These are phyloP conservation scores for Thamnophis sirtalis DNA, from an alignment of 2,113 vertebrate species.

Conservation along the genomic window DNA sequence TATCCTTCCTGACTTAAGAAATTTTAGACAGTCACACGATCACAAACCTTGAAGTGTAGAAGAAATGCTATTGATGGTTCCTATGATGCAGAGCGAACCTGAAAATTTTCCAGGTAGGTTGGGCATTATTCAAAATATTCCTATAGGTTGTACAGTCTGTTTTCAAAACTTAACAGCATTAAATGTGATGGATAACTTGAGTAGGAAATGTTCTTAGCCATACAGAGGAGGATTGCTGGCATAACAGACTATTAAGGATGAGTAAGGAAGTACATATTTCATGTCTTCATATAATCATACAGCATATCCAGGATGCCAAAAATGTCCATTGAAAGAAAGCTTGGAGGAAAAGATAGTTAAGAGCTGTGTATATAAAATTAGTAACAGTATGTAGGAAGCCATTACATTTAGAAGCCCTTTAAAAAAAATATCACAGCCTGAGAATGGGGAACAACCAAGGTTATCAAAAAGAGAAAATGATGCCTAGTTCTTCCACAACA, in stretches of 20 bases:
- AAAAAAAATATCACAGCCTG: background rate
- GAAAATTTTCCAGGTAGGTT: slow-evolving; percentile 25
- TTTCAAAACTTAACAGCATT: slow-evolving; percentile 61
- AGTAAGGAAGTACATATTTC: slow-evolving; percentile 1
- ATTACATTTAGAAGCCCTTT: background rate
- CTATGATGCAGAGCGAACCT: slow-evolving; percentile 40
- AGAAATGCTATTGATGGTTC: slow-evolving; percentile 39
- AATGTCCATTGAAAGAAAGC: background rate
- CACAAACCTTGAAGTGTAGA: slow-evolving; percentile 37
- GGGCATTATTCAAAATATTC: background rate
- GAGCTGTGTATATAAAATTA: background rate
- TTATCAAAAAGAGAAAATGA: background rate
- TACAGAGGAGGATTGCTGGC: slow-evolving; percentile 50
- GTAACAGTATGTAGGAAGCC: background rate
- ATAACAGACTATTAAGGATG: slow-evolving; percentile 4
- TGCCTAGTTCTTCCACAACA: background rate
- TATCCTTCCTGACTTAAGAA: slow-evolving; percentile 32
- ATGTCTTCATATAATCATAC: background rate
- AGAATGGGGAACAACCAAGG: background rate
- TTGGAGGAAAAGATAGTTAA: background rate
- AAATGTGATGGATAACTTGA: slow-evolving; percentile 56
- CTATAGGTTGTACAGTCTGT: slow-evolving; percentile 39
- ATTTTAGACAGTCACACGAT: slow-evolving; percentile 28
- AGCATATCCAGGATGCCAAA: background rate
- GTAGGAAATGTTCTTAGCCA: slow-evolving; percentile 61